phyloP scores from a whole-genome alignment of 1,140 invertebrate genomes.

The Solenopsis invicta region DNA sequence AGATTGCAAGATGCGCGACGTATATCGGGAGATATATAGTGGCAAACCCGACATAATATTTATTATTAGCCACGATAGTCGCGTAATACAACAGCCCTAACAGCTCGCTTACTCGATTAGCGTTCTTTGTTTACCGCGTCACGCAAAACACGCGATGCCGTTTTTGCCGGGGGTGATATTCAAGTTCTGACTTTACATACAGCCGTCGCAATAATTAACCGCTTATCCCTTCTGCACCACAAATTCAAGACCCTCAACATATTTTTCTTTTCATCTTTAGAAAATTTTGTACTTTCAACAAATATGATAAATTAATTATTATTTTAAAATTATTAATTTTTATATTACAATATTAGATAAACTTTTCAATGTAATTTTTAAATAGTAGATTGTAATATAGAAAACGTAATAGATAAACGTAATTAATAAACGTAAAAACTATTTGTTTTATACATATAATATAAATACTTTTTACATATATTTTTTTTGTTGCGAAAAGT shows the following conservation, averaged over 20 bases:
- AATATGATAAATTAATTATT: neutral
- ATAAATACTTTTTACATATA: too few species aligned
- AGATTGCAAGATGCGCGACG: constrained; percentile 43
- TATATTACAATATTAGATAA: neutral
- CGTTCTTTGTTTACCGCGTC: constrained; percentile 44
- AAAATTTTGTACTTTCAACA: neutral
- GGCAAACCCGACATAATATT: constrained; percentile 16
- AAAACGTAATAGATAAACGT: too few species aligned
- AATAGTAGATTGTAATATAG: too few species aligned
- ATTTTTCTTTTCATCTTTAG: neutral
- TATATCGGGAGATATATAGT: constrained; percentile 29
- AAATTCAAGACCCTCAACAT: neutral
- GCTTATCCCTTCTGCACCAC: neutral
- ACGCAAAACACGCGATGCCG: constrained; percentile 48
- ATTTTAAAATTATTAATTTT: neutral
- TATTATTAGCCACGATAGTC: constrained; percentile 39
- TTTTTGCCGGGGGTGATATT: neutral
- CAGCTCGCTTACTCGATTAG: constrained; percentile 45
- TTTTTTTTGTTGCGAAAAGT: too few species aligned
- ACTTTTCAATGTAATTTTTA: too few species aligned
- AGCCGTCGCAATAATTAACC: neutral
- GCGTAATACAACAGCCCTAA: constrained; percentile 38
- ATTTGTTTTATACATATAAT: too few species aligned
- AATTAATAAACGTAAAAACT: too few species aligned
- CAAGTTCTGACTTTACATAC: neutral